Conservation (phyloP, 2,888 invertebrate species). For the Coenonympha glycerion region DNA sequence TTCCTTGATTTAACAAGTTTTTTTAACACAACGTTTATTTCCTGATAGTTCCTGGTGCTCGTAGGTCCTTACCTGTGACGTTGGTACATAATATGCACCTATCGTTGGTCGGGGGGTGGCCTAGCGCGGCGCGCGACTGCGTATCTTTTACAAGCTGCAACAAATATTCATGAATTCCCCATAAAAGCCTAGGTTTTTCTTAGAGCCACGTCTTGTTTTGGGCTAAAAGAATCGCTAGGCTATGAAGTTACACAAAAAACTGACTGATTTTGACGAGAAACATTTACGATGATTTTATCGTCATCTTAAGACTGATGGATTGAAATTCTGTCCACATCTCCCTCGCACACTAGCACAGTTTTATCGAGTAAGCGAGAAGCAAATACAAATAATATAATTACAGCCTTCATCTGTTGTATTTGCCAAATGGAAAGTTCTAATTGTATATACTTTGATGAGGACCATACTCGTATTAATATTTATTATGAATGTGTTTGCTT, state of each 20-base stretch:
- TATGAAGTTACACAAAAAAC: slow-evolving; percentile 27
- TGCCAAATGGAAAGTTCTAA: no score
- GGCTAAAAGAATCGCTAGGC: slow-evolving; percentile 46
- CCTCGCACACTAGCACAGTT: no score
- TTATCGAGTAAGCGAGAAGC: no score
- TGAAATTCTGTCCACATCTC: no score
- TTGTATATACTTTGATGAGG: no score
- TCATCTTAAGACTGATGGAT: no score
- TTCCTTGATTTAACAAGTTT: no score
- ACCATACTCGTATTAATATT: no score
- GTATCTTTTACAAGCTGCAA: slow-evolving; percentile 71
- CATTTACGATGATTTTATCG: no score
- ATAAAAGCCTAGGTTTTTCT: slow-evolving; percentile 53
- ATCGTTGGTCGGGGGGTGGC: slow-evolving; percentile 48
- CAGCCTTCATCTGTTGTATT: no score
- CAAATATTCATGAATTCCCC: slow-evolving; percentile 75
- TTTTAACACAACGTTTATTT: slow-evolving; percentile 13
- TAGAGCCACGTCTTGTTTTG: slow-evolving; percentile 31
- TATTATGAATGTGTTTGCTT: no score
- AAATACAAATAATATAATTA: no score
- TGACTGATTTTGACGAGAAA: slow-evolving; percentile 33
- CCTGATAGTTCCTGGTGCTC: slow-evolving; percentile 23
- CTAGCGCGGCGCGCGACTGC: slow-evolving; percentile 55
- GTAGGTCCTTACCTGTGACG: slow-evolving; percentile 65
- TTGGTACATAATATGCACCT: slow-evolving; percentile 49